Evolutionary conservation across 2,888 invertebrate species (phyloP).

Genomic region (Leucophora obtusa): DNA sequence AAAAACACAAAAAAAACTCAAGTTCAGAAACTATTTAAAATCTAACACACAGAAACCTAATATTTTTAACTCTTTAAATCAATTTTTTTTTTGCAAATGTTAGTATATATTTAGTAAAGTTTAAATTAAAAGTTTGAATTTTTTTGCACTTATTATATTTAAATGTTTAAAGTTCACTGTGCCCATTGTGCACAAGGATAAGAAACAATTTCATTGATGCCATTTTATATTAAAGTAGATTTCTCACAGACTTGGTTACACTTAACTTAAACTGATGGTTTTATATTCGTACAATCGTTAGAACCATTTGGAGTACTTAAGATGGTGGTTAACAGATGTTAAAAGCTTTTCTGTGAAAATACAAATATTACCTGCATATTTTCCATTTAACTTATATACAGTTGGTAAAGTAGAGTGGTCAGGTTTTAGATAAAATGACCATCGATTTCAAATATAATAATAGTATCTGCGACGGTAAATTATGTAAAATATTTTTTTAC

Average conservation of each 20-base stretch:
- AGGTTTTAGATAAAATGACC: not conserved
- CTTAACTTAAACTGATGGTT: slow-evolving; percentile 20
- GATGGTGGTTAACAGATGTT: slow-evolving; percentile 29
- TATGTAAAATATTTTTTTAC: too few species aligned
- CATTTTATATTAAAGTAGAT: slow-evolving; percentile 22
- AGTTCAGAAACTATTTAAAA: too few species aligned
- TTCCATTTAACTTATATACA: not conserved
- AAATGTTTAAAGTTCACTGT: not conserved
- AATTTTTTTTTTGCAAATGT: too few species aligned
- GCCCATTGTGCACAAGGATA: not conserved
- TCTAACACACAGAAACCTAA: too few species aligned
- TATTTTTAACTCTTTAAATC: too few species aligned
- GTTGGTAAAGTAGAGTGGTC: not conserved
- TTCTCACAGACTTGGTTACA: slow-evolving; percentile 1
- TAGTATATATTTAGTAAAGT: too few species aligned
- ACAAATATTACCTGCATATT: slow-evolving; percentile 4
- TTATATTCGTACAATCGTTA: slow-evolving; percentile 7
- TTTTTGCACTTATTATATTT: too few species aligned
- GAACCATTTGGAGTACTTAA: slow-evolving; percentile 9
- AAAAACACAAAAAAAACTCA: too few species aligned
- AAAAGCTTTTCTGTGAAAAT: slow-evolving; percentile 16
- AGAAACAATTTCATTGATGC: slow-evolving; percentile 12
- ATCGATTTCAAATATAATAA: too few species aligned
- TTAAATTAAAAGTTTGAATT: too few species aligned
- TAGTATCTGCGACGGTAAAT: too few species aligned